These are phyloP conservation scores for Protobothrops flavoviridis DNA, from an alignment of 2,113 vertebrate species.

Conservation along the genomic window DNA sequence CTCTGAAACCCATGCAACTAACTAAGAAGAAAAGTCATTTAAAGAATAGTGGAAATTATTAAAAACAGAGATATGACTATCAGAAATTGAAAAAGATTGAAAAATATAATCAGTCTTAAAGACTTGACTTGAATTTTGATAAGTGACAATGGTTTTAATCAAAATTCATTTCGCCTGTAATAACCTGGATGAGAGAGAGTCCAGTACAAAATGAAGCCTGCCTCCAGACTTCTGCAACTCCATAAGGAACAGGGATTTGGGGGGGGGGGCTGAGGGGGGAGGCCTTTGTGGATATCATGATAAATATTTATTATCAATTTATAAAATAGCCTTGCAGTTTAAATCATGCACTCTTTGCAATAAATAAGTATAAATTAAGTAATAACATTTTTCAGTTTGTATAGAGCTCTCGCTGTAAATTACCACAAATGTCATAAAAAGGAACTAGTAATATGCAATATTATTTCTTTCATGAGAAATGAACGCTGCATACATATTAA, in stretches of 20 bases:
- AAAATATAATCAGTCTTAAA: slow-evolving; percentile 15
- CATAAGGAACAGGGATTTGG: background rate
- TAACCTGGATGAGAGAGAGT: background rate
- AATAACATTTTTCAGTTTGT: background rate
- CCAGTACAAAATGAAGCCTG: background rate
- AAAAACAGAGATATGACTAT: slow-evolving; percentile 35
- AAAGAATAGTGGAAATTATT: slow-evolving; percentile 36
- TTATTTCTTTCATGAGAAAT: background rate
- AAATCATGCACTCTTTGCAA: background rate
- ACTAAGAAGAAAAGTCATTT: slow-evolving; percentile 22
- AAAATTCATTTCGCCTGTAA: slow-evolving; percentile 9
- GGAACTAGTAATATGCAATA: background rate
- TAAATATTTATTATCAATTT: background rate
- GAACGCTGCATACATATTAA: background rate
- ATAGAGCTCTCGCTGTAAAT: background rate
- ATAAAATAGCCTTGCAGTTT: background rate
- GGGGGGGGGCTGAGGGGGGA: too few relatives aligned
- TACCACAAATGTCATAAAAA: background rate
- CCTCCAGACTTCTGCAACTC: background rate
- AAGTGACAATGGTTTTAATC: slow-evolving; percentile 3
- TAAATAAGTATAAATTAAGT: background rate
- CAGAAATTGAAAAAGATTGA: slow-evolving; percentile 1
- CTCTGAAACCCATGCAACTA: slow-evolving; percentile 42
- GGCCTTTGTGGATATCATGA: background rate
- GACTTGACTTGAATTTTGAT: background rate